Evolutionary conservation across 2,888 invertebrate genomes (phyloP), one percentile per base, ranked within the genome.

Genomic region (Pristionchus arcanus): DNA sequence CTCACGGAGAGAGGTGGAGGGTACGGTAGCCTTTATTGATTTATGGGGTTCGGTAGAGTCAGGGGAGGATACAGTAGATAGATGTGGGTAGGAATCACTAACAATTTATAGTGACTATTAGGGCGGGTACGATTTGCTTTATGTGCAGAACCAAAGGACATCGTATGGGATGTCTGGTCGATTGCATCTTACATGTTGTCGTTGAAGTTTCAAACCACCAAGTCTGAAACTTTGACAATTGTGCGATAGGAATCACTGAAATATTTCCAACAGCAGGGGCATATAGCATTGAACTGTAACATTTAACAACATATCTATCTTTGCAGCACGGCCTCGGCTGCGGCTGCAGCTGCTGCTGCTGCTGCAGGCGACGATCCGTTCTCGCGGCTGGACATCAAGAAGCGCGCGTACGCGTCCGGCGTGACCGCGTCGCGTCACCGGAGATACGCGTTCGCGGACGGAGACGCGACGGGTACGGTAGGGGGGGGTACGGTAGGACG

Each of bases 361-460:
- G 68, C 74, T 2, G 34, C 74, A 28, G 13, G n/a, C 13, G 66
- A 21, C 15, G 77, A 37, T 19, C n/a, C 21, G 5, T 28, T 31
- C 55, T 31, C 28, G 5, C 86, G 86, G 11, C 66, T 37, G 63
- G 66, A 66, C 63, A 71, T 87, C 68, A 87, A 87, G 71, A 53
- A 89, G 59, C 28, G 31, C 19, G 89, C 89, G 63, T 89, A 89
- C 81, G 16, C 55, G 21, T 59, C 81, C 19, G 89, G 63, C 19
- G 89, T 81, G 28, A 77, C 53, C 28, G 59, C 89, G 28, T 66
- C 53, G 31, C 25, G 81, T 31, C 42, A 89, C 81, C 55, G 89
- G 37, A 74, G 89, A 89, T 89, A 89, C 81, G 89, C 89, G n/a
- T 77, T 89, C 28, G 81, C 31, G 15, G 63, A 81, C 28, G 81